Evolutionary conservation across 2,113 vertebrate genomes (phyloP).

Genomic region (Enhydra lutris): DNA sequence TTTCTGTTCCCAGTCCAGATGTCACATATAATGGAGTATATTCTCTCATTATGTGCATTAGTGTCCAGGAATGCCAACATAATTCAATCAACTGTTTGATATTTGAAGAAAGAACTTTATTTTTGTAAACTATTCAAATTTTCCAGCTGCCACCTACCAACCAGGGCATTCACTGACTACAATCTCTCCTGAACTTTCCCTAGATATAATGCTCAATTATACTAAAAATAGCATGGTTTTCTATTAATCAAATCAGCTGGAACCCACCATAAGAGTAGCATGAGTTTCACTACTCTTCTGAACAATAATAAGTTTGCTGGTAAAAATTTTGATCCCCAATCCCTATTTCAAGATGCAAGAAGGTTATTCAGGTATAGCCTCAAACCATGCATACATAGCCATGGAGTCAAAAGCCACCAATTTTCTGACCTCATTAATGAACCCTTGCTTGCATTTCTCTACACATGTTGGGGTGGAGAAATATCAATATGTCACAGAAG

Average conservation of each 20-base stretch:
- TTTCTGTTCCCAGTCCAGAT: constrained; percentile 41
- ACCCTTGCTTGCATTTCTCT: not conserved
- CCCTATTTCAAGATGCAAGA: not conserved
- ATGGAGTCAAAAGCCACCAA: not conserved
- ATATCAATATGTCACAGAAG: not conserved
- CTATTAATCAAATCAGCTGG: not conserved
- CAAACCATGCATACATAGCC: not conserved
- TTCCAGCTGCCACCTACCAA: not conserved
- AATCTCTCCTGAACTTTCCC: not conserved
- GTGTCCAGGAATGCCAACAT: constrained; percentile 41
- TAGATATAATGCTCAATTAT: not conserved
- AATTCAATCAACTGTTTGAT: constrained; percentile 55
- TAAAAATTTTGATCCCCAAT: not conserved
- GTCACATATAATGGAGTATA: constrained; percentile 23
- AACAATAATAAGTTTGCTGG: not conserved
- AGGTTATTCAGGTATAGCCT: not conserved
- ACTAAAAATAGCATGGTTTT: constrained; percentile 31
- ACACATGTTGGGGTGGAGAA: not conserved
- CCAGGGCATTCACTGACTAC: not conserved
- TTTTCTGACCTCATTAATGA: not conserved
- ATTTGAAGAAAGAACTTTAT: constrained; percentile 33
- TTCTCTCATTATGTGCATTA: constrained; percentile 26
- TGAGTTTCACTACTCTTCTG: not conserved
- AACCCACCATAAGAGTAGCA: not conserved
- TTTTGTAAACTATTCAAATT: constrained; percentile 59